Evolutionary conservation across 1,140 invertebrate species (phyloP).

Genomic region (Andrena cerasifolii): DNA sequence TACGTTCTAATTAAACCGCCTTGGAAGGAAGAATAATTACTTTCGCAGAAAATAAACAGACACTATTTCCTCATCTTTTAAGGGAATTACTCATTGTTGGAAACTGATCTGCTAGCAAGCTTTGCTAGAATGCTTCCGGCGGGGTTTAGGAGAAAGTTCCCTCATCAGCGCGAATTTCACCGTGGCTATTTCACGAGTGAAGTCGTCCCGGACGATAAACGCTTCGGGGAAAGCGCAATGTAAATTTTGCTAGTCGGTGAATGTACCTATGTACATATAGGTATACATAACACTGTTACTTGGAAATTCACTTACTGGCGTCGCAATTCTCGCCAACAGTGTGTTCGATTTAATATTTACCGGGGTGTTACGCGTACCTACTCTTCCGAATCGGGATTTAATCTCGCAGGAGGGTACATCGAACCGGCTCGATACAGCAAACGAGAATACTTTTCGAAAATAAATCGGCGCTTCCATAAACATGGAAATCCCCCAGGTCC

Average conservation of each 20-base stretch:
- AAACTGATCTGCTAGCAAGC: too few relatives aligned
- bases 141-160: too few relatives aligned
- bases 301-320: not conserved
- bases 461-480: not conserved
- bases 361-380: not conserved
- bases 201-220: not conserved
- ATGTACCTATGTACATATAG: too few relatives aligned
- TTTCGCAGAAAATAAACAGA: too few relatives aligned
- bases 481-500: too few relatives aligned
- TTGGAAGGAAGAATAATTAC: too few relatives aligned
- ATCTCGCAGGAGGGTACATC: too few relatives aligned
- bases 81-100: too few relatives aligned
- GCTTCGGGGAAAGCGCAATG: not conserved
- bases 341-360: slow-evolving; percentile 6
- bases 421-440: not conserved
- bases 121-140: too few relatives aligned
- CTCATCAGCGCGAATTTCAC: too few relatives aligned
- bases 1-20: too few relatives aligned
- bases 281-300: not conserved
- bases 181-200: not conserved
- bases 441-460: not conserved
- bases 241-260: not conserved
- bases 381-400: not conserved
- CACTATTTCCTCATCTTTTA: too few relatives aligned
- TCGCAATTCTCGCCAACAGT: not conserved